Percentiles rank a stretch among this genome's conserved stretches.
Evolutionary conservation across 2,797 vertebrate genomes (phyloP).

Genomic region (Dermochelys coriacea): DNA sequence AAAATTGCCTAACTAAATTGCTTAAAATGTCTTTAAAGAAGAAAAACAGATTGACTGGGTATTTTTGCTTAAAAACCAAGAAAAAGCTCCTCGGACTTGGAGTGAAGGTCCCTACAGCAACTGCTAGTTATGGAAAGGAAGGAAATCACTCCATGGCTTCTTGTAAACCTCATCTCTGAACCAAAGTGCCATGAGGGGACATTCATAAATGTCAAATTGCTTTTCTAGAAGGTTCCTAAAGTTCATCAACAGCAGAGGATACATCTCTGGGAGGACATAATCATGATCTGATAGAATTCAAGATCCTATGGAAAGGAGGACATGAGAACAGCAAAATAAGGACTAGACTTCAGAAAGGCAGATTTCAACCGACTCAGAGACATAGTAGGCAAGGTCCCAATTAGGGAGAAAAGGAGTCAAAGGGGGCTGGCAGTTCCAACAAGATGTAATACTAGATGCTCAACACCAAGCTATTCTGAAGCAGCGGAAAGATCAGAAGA

Average conservation of each 20-base stretch:
- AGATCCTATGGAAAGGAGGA: no score
- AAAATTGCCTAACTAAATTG: background rate
- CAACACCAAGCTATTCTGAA: no score
- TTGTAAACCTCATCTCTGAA: background rate
- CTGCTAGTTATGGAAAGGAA: background rate
- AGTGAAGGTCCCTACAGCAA: background rate
- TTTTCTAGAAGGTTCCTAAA: conserved; percentile 9
- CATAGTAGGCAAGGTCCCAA: no score
- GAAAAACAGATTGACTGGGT: background rate
- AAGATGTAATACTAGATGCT: no score
- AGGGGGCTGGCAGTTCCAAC: no score
- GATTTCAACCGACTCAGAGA: no score
- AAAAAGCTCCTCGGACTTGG: background rate
- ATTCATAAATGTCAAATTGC: background rate
- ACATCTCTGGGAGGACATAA: background rate
- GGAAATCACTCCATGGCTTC: background rate
- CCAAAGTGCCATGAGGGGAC: background rate
- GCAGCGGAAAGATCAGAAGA: no score
- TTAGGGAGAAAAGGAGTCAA: no score
- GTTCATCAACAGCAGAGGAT: background rate
- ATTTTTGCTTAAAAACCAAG: background rate
- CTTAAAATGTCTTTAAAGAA: background rate
- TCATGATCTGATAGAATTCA: no score
- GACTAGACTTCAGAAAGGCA: no score
- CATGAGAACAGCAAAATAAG: no score